Base-by-base conservation (phyloP, 2,797 vertebrate species). In the Astyanax mexicanus region DNA sequence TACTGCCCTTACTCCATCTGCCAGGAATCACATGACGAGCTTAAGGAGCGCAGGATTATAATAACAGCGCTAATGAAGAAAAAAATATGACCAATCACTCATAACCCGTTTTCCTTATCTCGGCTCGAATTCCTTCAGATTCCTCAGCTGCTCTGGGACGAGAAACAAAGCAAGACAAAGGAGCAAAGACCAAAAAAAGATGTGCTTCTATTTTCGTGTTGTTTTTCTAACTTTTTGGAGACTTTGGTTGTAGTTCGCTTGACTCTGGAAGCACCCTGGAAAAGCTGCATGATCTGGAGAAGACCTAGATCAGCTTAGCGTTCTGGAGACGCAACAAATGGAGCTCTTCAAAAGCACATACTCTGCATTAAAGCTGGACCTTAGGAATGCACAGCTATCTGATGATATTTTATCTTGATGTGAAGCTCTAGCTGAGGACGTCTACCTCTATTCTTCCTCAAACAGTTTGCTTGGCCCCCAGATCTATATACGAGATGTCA, bases 41-140 rank as follows among this genome's bases (percentile, higher is more conserved):
- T 60, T 73, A 74, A 29, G 73, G 44, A 62, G 58, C 52, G 47
- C 60, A 47, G 42, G 68, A 57, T 65, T 76, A 42, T 45, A 74
- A 37, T 37, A 19, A 65, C 29, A 64, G 37, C n/a, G 51, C 27
- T 21, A 49, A 75, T 52, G 29, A 49, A 12, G 25, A 21, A 60
- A 47, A 61, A 51, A 51, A 54, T 27, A 67, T 32, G 35, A 35
- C 65, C 77, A 84, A 86, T 86, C 85, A 86, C 86, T 85, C 88
- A 86, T 83, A 80, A 85, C 72, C 81, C 81, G 29, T 70, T 85
- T 79, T 87, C 78, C 81, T 88, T 91, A 92, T 93, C 90, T 89
- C 80, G 57, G 13, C 40, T 81, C 82, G 84, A 87, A 91, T 91
- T 90, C 88, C 82, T 91, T 78, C 65, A 74, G 88, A 91, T 91